Evolutionary conservation across 2,888 invertebrate species (phyloP), one percentile per base, ranked within the genome.

Genomic region (Odontocolon sp.): DNA sequence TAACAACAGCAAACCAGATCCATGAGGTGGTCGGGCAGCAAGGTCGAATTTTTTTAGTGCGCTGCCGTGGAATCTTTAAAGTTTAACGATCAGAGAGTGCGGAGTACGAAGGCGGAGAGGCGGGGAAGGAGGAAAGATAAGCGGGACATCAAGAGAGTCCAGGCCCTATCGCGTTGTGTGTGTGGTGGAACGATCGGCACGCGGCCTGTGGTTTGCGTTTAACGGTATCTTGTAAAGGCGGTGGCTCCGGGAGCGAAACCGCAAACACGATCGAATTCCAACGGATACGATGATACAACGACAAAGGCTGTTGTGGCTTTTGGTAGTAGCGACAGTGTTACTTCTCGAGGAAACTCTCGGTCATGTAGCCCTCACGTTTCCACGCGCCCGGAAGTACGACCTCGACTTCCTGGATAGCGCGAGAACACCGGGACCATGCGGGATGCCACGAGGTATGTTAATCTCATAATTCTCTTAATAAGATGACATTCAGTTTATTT

Each of bases 321-420:
- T 77, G 70, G 57, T 61, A 74, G 56, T 79, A 31, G 57, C 67
- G 33, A 45, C 80, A 61, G 63, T 84, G 63, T 77, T 81, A 77
- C 56, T 76, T 63, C 77, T 83, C 73, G 78, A 67, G 50, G 63
- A 73, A 23, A 75, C 80, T 59, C 40, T 66, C 56, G 92, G 92
- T 56, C 98, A 98, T 90, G 96, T 98, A 38, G 95, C 96, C 6
- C 92, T 98, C 64, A 97, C 96, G 8, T 98, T 94, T 91, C 98
- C 98, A 67, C 96, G 96, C 0, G 97, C 98, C 0, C 93, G 98
- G 86, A 94, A 94, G 87, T 96, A 95, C 87, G 97, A 96, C 87
- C 92, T 98, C 91, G 98, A 98, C 91, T 98, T 98, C 91, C 92
- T 98, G 91, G 98, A 98, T 89, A 97, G 95, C 89, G 94, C 95